Percentiles rank a stretch among this genome's conserved stretches.
Evolutionary conservation across 2,797 vertebrate genomes (phyloP).

Genomic region (Sebastes taczanowskii): DNA sequence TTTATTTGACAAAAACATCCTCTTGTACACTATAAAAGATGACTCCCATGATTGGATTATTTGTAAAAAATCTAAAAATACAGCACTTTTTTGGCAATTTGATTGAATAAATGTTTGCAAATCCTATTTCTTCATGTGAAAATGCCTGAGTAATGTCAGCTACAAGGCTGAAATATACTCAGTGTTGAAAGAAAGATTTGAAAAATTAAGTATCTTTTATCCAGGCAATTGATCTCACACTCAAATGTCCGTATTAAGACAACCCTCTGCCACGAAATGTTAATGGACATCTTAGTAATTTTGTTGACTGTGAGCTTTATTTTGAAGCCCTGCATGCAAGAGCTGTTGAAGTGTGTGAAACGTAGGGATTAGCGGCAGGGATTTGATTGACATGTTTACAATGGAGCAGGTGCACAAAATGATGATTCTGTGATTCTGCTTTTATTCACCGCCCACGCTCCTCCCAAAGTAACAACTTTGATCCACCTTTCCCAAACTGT

Average conservation of each 20-base stretch:
- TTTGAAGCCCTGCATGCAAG: conserved; percentile 1
- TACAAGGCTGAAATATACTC: not conserved
- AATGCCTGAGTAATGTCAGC: not conserved
- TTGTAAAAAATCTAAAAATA: not conserved
- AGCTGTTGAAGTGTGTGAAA: conserved; percentile 17
- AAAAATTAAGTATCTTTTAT: conserved; percentile 13
- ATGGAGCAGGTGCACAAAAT: conserved; percentile 27
- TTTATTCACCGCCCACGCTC: not conserved
- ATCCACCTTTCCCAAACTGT: conserved; percentile 17
- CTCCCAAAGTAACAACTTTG: conserved; percentile 16
- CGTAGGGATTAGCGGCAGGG: conserved; percentile 16
- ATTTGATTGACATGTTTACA: conserved; percentile 40
- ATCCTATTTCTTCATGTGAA: not conserved
- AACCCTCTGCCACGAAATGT: not conserved
- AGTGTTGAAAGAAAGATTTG: not conserved
- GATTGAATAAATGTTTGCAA: not conserved
- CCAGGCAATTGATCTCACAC: not conserved
- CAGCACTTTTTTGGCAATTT: not conserved
- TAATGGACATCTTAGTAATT: conserved; percentile 1
- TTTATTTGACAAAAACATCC: conserved; percentile 29
- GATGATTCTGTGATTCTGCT: conserved; percentile 18
- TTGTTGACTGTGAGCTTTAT: conserved; percentile 29
- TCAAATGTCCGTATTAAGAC: not conserved
- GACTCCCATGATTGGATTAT: not conserved
- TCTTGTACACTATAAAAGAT: not conserved